These are phyloP conservation scores for Propsilocerus akamusi DNA, from an alignment of 1,140 invertebrate genomes.

Conservation along the genomic window DNA sequence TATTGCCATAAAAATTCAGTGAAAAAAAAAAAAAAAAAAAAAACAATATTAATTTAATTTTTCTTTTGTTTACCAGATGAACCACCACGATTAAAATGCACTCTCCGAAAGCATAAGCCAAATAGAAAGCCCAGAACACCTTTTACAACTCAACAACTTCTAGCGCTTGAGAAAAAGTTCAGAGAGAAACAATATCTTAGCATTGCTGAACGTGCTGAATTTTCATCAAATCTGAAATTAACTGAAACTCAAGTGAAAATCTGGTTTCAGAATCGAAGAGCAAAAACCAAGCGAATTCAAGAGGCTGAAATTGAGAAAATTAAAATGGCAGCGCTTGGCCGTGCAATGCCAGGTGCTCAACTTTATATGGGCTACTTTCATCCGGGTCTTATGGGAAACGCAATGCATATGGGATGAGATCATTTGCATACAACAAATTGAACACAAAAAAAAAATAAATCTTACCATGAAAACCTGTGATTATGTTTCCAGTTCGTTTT, in stretches of 20 bases:
- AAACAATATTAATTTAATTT: too few relatives aligned
- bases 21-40: too few relatives aligned
- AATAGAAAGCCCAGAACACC: constrained; percentile 94
- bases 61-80: constrained; percentile 26
- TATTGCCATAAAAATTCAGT: too few relatives aligned
- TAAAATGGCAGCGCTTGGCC: constrained; percentile 49
- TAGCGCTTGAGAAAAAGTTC: constrained; percentile 92
- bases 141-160: constrained; percentile 89
- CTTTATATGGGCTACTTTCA: constrained; percentile 24
- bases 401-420: constrained; percentile 4
- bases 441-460: too few relatives aligned
- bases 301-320: constrained; percentile 86
- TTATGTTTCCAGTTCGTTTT: too few relatives aligned
- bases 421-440: too few relatives aligned
- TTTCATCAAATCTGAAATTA: constrained; percentile 78
- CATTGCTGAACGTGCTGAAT: constrained; percentile 91
- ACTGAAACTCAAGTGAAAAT: constrained; percentile 97
- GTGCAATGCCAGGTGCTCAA: constrained; percentile 16
- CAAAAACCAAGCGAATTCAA: constrained; percentile 84
- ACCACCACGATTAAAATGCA: constrained; percentile 74
- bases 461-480: too few relatives aligned
- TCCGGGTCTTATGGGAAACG: constrained; percentile 17
- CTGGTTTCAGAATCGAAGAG: constrained; percentile 93
- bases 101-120: constrained; percentile 80
- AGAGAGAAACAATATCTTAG: constrained; percentile 89